These are phyloP conservation scores for Urechis unicinctus DNA, from an alignment of 2,888 invertebrate genomes.

Conservation along the genomic window DNA sequence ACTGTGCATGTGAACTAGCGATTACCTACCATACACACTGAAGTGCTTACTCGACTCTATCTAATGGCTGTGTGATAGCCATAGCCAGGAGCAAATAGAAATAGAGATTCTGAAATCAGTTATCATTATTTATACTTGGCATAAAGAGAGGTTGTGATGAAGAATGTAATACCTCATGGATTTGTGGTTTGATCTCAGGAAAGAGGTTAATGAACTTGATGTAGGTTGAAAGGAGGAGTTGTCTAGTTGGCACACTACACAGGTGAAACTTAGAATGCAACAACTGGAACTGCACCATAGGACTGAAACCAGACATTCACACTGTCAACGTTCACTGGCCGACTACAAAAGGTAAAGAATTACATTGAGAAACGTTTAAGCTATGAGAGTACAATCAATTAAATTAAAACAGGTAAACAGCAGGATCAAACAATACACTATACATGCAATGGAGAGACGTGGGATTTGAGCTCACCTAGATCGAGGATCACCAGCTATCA, in stretches of 20 bases:
- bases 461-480: slow-evolving; percentile 64
- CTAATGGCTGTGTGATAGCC: too few species aligned
- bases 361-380: too few species aligned
- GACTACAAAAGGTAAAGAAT: too few species aligned
- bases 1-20: background rate
- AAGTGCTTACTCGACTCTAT: background rate
- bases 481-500: slow-evolving; percentile 96
- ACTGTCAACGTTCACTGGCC: too few species aligned
- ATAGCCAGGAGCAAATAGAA: too few species aligned
- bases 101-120: too few species aligned
- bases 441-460: too few species aligned
- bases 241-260: slow-evolving; percentile 94
- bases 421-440: too few species aligned
- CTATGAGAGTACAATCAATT: too few species aligned
- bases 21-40: background rate
- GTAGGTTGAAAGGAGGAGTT: slow-evolving; percentile 92
- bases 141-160: background rate
- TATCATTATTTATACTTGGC: background rate
- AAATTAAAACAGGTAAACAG: too few species aligned
- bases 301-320: too few species aligned
- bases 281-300: slow-evolving; percentile 93
- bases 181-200: slow-evolving; percentile 92
- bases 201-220: slow-evolving; percentile 99
- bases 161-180: slow-evolving; percentile 73
- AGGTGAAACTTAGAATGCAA: slow-evolving; percentile 98